Evolutionary conservation across 2,797 vertebrate genomes (phyloP), one percentile per base, ranked within the genome.

Genomic region (Gephyroberyx darwinii): DNA sequence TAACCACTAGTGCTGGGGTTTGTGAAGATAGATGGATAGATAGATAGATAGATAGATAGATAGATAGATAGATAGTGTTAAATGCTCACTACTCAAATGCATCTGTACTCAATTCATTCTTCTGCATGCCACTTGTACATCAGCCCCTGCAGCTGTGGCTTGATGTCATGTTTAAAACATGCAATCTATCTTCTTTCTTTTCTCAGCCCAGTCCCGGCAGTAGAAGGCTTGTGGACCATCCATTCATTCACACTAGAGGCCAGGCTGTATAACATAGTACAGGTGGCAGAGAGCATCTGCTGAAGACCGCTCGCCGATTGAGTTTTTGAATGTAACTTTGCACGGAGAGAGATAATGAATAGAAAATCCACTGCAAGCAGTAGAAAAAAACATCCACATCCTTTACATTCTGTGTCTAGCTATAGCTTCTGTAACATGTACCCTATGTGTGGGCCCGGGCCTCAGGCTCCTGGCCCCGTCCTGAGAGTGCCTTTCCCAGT

Each of bases 151-250:
- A 88, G 82, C 84, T 87, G 86, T 74, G 73, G 63, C 63, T 83
- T 77, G 83, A 82, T 86, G 83, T 84, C 78, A 88, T 82, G 75
- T 77, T 41, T 81, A 70, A 84, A 88, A 82, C 82, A 84, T 84
- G 75, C 71, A 76, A 71, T 75, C 70, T 75, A 51, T 63, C 35
- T 65, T 77, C 22, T 55, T 52, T 17, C 33, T 51, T 67, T 72
- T 82, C 76, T 26, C 54, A 63, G 71, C 58, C 43, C 65, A 70
- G 65, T 71, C 71, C 75, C 71, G 58, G 64, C 69, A 67, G 53
- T 48, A 53, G 37, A 78, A 66, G 70, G 67, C 56, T 65, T 74
- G 43, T 61, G 66, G 59, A 66, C 43, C 22, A 16, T 76, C 33
- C 51, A 63, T 73, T 84, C 59, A 75, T 77, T 83, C 81, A 73